Conservation (phyloP, 1,140 invertebrate species). For the Drosophila varians region DNA sequence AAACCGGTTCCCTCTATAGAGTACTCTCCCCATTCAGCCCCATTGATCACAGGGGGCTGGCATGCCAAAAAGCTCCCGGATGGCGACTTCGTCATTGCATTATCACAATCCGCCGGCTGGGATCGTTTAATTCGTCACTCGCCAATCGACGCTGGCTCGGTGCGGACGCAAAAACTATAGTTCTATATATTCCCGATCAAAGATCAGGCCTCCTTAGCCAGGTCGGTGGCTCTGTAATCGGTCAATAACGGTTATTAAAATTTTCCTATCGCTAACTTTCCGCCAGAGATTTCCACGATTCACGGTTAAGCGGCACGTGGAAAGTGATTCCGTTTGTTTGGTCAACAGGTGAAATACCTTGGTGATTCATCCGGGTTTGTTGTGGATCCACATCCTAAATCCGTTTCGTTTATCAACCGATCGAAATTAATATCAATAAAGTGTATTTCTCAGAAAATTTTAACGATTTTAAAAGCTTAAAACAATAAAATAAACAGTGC, state of each 20-base stretch:
- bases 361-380: slow-evolving; percentile 33
- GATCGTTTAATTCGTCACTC: slow-evolving; percentile 66
- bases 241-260: slow-evolving; percentile 43
- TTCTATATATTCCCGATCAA: background rate
- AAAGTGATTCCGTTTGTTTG: slow-evolving; percentile 10
- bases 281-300: slow-evolving; percentile 47
- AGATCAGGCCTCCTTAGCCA: slow-evolving; percentile 14
- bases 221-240: slow-evolving; percentile 15
- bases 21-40: background rate
- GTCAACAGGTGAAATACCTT: slow-evolving; percentile 35
- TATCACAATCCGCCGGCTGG: slow-evolving; percentile 41
- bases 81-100: slow-evolving; percentile 60
- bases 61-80: slow-evolving; percentile 36
- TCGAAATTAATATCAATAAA: slow-evolving; percentile 5
- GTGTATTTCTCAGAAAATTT: slow-evolving; percentile 12
- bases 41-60: slow-evolving; percentile 24
- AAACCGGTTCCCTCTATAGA: background rate
- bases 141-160: slow-evolving; percentile 48
- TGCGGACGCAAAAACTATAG: slow-evolving; percentile 32
- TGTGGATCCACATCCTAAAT: slow-evolving; percentile 31
- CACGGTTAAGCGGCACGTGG: slow-evolving; percentile 42
- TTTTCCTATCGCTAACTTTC: slow-evolving; percentile 28
- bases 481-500: background rate
- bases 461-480: background rate
- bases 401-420: slow-evolving; percentile 20